Base-by-base conservation (phyloP, 1,140 invertebrate species). In the Atta colombica region DNA sequence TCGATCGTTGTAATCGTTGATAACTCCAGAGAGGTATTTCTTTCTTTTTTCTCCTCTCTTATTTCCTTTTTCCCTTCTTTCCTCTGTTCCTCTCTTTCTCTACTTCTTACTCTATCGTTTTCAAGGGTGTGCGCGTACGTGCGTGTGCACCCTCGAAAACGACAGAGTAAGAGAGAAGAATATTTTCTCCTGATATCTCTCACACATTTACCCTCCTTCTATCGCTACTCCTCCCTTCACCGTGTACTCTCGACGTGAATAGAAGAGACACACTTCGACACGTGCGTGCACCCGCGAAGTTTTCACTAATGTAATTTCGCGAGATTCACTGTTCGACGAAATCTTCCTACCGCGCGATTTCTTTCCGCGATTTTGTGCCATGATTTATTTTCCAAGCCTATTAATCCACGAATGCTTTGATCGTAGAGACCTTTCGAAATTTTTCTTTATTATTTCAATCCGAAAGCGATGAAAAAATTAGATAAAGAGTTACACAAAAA, bases 401-500 rank as follows among this genome's bases (percentile, higher is more conserved):
- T 21, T 39, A 69, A 75, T 84, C 69, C 80, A 51, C 80, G 39
- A 75, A 75, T 61, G 55, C 80, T 71, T 60, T n/a, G 10, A 81
- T 71, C 66, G 6, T 25, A 28, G 28, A 53, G 51, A 21, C 5
- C 14, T 31, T 58, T 1, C 21, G 18, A 53, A 25, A 10, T 8
- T 28, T 82, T 28, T 16, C 49, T 51, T 74, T 39, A 14, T 51
- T 45, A 14, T 51, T 45, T 72, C 35, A 25, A 68, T 69, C 16
- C 45, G 21, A 53, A 35, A 45, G 31, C 35, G 35, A 60, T 31
- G 68, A 35, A 25, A 80, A 5, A 45, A n/a, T 71, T 28, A 18
- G 14, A 18, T n/a, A 0, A 58, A 18, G 61, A 35, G 31, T 66
- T 39, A 28, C n/a, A 39, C 16, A 10, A 45, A 58, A 51, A 45